Evolutionary conservation across 2,888 invertebrate species (phyloP), one percentile per base, ranked within the genome.

Genomic region (Penaeus monodon): DNA sequence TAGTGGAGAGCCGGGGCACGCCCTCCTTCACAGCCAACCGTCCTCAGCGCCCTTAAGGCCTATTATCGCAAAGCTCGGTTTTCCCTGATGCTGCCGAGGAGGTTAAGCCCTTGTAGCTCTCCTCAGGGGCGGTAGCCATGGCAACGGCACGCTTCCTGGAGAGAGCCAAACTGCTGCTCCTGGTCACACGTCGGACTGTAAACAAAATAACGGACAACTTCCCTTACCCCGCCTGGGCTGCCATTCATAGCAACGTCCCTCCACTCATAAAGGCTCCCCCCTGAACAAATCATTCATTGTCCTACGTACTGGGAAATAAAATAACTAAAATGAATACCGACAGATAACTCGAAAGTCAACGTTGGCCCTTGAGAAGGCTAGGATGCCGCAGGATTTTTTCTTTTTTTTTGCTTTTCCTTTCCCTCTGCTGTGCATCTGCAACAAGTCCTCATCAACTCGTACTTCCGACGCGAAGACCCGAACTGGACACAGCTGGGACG

Each of bases 1-100:
- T 77, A 57, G 77, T 57, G 77, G 49, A 57, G 77, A 57, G n/a
- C 22, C 76, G 57, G 57, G 77, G n/a, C 44, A 77, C 57, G 77
- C 77, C 77, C 77, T 57, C 33, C 57, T 77, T 49, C 27, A 49
- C 17, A 49, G 27, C 1, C 27, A 8, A 10, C 27, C 24, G 44
- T 38, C 27, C 44, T 76, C 73, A 29, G 29, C 73, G 38, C n/a
- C 73, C 27, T 73, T 73, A 29, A 33, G 17, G 73, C n/a, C 73
- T 8, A 22, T 22, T 8, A 8, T 29, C n/a, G 27, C 29, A n/a
- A 73, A 29, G 73, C 33, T 17, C 27, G 20, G 73, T 73, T n/a
- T 27, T 14, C 73, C 29, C 73, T 73, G 22, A 29, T 29, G 73
- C 20, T 6, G 73, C 22, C 33, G 33, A 33, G 73, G 73, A 29